Conservation (phyloP, 2,113 vertebrate species). For the Peromyscus maniculatus region DNA sequence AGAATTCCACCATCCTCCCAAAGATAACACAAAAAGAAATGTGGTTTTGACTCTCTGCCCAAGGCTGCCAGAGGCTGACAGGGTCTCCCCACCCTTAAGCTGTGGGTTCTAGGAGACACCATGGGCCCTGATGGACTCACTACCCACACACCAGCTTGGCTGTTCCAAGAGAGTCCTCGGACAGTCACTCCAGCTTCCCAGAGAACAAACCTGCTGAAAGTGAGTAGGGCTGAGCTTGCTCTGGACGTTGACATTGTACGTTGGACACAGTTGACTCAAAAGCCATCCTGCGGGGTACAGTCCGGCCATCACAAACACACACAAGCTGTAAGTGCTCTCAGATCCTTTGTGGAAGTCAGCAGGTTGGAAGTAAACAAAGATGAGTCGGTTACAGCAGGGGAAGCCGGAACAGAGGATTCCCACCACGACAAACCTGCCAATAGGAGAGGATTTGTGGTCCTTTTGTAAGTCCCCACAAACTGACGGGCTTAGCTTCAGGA, state of each 20-base stretch:
- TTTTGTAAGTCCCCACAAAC: conserved; percentile 32
- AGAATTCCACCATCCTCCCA: neutral
- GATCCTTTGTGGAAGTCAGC: conserved; percentile 66
- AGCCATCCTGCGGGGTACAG: conserved; percentile 64
- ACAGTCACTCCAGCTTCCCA: neutral
- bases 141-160: neutral
- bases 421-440: neutral
- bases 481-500: neutral
- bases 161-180: neutral
- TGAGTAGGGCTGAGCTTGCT: conserved; percentile 24
- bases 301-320: conserved; percentile 18
- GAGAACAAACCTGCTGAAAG: neutral
- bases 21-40: neutral
- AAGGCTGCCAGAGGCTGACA: accelerated
- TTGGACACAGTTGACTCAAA: conserved; percentile 60
- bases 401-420: conserved; percentile 57
- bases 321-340: neutral
- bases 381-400: conserved; percentile 11
- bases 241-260: neutral
- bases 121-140: accelerated
- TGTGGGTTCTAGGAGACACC: neutral
- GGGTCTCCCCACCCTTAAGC: neutral
- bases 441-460: neutral
- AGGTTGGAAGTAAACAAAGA: conserved; percentile 73
- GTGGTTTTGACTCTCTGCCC: neutral